These are phyloP conservation scores for Abrostola tripartita DNA, from an alignment of 2,888 invertebrate genomes.

Conservation along the genomic window DNA sequence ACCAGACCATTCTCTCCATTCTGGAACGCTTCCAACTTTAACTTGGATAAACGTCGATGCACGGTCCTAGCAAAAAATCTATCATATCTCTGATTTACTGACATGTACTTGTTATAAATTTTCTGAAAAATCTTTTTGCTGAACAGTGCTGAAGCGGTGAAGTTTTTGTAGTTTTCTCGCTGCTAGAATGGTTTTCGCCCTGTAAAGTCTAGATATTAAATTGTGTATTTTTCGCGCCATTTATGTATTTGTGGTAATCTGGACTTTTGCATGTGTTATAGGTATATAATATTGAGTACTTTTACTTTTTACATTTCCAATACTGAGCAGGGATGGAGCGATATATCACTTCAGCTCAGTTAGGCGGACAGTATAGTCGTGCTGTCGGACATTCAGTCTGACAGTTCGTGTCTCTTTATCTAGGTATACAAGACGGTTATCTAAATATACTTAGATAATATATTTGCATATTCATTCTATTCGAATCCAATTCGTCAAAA, in stretches of 20 bases:
- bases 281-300: too few species aligned
- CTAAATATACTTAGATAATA: too few species aligned
- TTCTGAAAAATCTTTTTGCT: constrained; percentile 29
- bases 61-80: constrained; percentile 58
- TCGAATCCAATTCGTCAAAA: too few species aligned
- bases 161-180: constrained; percentile 3
- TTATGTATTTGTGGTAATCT: too few species aligned
- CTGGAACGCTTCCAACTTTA: constrained; percentile 65
- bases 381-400: too few species aligned
- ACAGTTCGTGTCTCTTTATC: too few species aligned
- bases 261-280: too few species aligned
- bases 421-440: too few species aligned
- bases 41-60: constrained; percentile 59
- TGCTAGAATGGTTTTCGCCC: not conserved
- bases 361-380: constrained; percentile 7
- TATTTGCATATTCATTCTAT: too few species aligned
- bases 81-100: constrained; percentile 52
- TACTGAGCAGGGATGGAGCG: too few species aligned
- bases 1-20: constrained; percentile 56
- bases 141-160: constrained; percentile 2
- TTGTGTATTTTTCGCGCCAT: not conserved
- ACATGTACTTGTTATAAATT: constrained; percentile 44
- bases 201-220: not conserved
- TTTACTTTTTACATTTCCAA: too few species aligned
- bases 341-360: too few species aligned